Percentiles rank a stretch among this genome's conserved stretches.
phyloP scores from a whole-genome alignment of 2,888 invertebrate species.

The Caenorhabditis drosophilae region DNA sequence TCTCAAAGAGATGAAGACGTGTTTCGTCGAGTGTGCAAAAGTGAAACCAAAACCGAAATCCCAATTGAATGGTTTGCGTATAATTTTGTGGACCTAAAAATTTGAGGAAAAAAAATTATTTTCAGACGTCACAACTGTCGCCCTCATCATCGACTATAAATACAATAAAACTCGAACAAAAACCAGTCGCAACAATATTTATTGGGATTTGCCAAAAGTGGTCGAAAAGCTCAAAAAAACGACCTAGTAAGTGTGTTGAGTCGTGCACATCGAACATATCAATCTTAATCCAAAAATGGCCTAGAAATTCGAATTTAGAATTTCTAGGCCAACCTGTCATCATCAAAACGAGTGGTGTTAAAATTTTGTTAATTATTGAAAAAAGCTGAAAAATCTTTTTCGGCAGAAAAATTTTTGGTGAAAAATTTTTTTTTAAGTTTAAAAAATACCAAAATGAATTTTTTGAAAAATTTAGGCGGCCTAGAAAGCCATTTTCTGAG shows the following conservation, averaged over 20 bases:
- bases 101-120: neutral
- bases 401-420: neutral
- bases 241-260: constrained; percentile 34
- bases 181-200: constrained; percentile 31
- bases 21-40: constrained; percentile 48
- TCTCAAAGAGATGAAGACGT: constrained; percentile 51
- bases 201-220: constrained; percentile 41
- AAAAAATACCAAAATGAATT: neutral
- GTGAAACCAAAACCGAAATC: no score
- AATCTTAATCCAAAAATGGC: no score
- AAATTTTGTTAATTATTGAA: no score
- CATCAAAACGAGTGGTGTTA: no score
- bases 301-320: no score
- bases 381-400: neutral
- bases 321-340: no score
- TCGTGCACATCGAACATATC: no score
- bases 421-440: neutral
- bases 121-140: constrained; percentile 62
- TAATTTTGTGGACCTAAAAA: neutral
- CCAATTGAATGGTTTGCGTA: constrained; percentile 17
- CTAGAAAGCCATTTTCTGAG: no score
- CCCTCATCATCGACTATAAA: constrained; percentile 60
- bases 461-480: no score
- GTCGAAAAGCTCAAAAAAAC: constrained; percentile 31
- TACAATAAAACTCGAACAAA: constrained; percentile 49